These are phyloP conservation scores for Branchipolynoe longqiensis DNA, from an alignment of 2,888 invertebrate genomes.

Conservation along the genomic window DNA sequence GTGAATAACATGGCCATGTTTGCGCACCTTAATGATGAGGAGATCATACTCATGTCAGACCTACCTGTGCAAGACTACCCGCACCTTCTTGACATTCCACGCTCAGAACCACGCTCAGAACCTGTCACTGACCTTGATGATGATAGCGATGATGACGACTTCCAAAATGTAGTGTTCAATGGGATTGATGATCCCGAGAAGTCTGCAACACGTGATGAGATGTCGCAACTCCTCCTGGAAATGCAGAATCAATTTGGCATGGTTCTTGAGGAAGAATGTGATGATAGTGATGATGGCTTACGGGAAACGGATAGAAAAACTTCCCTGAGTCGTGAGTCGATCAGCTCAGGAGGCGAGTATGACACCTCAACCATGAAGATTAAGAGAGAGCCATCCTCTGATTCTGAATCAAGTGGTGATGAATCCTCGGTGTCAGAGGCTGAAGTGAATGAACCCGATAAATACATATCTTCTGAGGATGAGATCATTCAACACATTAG, in stretches of 20 bases:
- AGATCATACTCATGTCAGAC: neutral
- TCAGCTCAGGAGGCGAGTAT: slow-evolving; percentile 37
- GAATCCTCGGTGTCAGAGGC: neutral
- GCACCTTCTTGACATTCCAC: neutral
- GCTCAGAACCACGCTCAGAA: slow-evolving; percentile 36
- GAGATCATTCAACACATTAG: slow-evolving; percentile 43
- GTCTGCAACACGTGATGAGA: neutral
- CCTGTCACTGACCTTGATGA: slow-evolving; percentile 39
- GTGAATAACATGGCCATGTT: neutral
- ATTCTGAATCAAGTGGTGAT: neutral
- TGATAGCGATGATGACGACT: slow-evolving; percentile 42
- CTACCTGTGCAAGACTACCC: neutral
- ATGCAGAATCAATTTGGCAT: slow-evolving; percentile 12
- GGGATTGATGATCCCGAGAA: neutral
- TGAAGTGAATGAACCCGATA: neutral
- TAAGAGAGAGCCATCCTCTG: neutral
- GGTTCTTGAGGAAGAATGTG: neutral
- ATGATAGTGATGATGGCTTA: neutral
- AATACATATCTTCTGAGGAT: slow-evolving; percentile 12
- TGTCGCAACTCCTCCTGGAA: neutral
- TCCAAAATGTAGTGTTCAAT: neutral
- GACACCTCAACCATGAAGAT: slow-evolving; percentile 40
- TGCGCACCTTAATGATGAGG: neutral
- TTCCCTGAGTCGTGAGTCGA: neutral
- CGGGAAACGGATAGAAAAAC: neutral